These are phyloP conservation scores for Pseudopleuronectes americanus DNA, from an alignment of 2,797 vertebrate genomes.

Conservation along the genomic window DNA sequence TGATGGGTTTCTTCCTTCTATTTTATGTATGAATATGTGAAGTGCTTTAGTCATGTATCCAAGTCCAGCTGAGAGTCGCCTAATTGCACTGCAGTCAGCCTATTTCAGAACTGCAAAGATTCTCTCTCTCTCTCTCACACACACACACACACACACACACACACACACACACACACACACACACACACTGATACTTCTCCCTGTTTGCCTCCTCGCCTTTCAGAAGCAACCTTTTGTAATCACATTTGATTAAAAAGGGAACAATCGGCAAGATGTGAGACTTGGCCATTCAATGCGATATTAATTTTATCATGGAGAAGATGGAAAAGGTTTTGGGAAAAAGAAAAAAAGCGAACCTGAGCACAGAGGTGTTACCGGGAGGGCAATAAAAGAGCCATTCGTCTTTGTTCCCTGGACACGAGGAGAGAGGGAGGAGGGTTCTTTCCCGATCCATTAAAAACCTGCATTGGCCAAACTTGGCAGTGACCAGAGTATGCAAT, in stretches of 20 bases:
- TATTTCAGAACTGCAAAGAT: constrained; percentile 40
- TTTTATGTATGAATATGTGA: constrained; percentile 10
- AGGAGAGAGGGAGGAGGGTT: constrained; percentile 45
- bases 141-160: background rate
- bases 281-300: constrained; percentile 69
- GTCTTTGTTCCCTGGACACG: constrained; percentile 79
- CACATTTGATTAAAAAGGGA: constrained; percentile 76
- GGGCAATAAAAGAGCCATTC: constrained; percentile 81
- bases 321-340: constrained; percentile 49
- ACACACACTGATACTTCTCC: constrained; percentile 13
- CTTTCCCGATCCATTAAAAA: constrained; percentile 76
- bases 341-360: constrained; percentile 58
- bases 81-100: constrained; percentile 42
- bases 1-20: background rate
- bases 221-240: constrained; percentile 67
- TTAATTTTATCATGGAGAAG: constrained; percentile 77
- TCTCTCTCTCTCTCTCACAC: background rate
- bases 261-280: constrained; percentile 70
- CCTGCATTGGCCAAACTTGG: constrained; percentile 67
- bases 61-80: constrained; percentile 21
- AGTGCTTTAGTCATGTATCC: constrained; percentile 1
- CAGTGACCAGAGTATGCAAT: constrained; percentile 60
- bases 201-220: constrained; percentile 48
- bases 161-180: background rate
- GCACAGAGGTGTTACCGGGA: constrained; percentile 72